Conservation (phyloP, 1,140 invertebrate species). For the Drosophila miranda region DNA sequence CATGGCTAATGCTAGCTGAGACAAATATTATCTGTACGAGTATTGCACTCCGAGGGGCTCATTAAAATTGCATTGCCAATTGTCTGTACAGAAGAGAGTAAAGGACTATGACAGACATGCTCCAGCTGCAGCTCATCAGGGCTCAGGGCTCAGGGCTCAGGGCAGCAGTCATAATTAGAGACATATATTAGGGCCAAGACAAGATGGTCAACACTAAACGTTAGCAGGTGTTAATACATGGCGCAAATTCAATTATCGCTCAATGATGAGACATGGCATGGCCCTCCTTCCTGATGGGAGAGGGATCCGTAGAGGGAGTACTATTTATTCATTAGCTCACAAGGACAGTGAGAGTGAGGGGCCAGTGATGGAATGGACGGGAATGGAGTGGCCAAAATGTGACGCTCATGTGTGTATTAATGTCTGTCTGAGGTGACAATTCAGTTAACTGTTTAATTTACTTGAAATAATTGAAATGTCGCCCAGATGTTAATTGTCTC, state of each 20-base stretch:
- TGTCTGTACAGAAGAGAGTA: constrained; percentile 14
- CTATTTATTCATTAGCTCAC: constrained; percentile 72
- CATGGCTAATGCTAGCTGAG: constrained; percentile 3
- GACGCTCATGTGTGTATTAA: constrained; percentile 12
- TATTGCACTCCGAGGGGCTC: constrained; percentile 32
- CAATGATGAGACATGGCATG: constrained; percentile 15
- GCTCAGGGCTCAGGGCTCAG: constrained; percentile 24
- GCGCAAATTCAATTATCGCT: constrained; percentile 74
- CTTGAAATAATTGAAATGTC: constrained; percentile 74
- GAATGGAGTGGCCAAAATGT: constrained; percentile 56
- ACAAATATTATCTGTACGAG: constrained; percentile 31
- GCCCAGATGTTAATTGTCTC: constrained; percentile 30
- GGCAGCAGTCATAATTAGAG: constrained; percentile 37
- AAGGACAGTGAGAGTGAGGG: constrained; percentile 19
- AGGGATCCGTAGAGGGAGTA: constrained; percentile 28
- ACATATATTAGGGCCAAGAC: constrained; percentile 34
- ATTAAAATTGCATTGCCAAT: constrained; percentile 69
- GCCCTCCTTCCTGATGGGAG: background rate
- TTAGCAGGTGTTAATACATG: constrained; percentile 65
- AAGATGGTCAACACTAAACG: constrained; percentile 43
- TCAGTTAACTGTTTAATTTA: constrained; percentile 78
- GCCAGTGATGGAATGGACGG: background rate
- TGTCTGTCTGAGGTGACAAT: constrained; percentile 57
- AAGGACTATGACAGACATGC: constrained; percentile 2
- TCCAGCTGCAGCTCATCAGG: background rate